Percentiles rank a stretch among this genome's conserved stretches.
These are phyloP conservation scores for Tetragonula carbonaria DNA, from an alignment of 2,888 invertebrate species.

Conservation along the genomic window DNA sequence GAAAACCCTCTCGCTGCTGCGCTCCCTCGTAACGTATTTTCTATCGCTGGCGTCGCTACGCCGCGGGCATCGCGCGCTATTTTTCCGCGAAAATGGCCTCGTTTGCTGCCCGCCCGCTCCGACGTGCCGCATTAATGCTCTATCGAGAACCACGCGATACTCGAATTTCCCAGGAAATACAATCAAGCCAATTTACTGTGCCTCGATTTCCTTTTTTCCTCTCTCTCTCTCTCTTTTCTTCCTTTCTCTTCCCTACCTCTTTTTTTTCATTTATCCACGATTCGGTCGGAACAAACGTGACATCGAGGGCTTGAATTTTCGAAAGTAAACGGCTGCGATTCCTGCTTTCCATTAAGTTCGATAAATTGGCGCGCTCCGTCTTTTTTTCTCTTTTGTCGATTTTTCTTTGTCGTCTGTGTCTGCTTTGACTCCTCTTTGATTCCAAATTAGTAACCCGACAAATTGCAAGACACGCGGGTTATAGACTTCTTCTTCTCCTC, in stretches of 20 bases:
- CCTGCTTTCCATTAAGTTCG: not conserved
- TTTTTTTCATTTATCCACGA: not conserved
- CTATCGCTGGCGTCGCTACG: constrained; percentile 64
- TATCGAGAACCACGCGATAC: constrained; percentile 58
- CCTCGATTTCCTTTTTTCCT: not conserved
- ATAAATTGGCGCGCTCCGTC: not conserved
- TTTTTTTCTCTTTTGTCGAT: too few species aligned
- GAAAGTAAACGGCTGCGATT: not conserved
- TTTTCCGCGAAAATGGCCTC: constrained; percentile 68
- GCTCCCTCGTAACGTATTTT: constrained; percentile 70
- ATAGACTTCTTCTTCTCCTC: too few species aligned
- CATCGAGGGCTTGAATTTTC: not conserved
- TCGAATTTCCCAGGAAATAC: constrained; percentile 50
- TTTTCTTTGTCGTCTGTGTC: not conserved
- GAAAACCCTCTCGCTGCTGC: constrained; percentile 52
- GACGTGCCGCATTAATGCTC: constrained; percentile 54
- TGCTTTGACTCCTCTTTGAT: too few species aligned
- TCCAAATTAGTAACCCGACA: not conserved
- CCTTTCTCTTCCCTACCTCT: too few species aligned
- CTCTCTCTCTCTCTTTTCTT: not conserved
- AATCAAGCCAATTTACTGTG: constrained; percentile 53
- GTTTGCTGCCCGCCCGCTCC: constrained; percentile 50
- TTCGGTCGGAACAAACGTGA: not conserved
- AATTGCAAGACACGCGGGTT: not conserved
- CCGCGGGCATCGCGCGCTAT: constrained; percentile 55